Percentiles rank a stretch among this genome's conserved stretches.
These are phyloP conservation scores for Sphecodes monilicornis DNA, from an alignment of 2,888 invertebrate species.

Conservation along the genomic window DNA sequence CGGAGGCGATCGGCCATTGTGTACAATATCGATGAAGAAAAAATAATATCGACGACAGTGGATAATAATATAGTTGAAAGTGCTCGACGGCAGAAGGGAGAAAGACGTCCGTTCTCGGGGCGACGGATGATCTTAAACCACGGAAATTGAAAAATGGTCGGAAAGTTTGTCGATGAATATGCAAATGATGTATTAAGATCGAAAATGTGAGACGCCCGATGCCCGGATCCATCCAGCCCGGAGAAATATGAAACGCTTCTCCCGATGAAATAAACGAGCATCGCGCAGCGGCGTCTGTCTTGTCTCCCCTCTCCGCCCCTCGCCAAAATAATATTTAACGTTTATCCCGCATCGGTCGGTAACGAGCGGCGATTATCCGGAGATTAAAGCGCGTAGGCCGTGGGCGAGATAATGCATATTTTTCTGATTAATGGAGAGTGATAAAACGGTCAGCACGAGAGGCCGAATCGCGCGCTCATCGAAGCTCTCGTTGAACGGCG, in stretches of 20 bases:
- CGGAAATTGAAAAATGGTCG: conserved; percentile 75
- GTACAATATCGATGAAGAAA: conserved; percentile 8
- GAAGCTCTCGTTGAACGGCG: conserved; percentile 25
- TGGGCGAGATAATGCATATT: neutral
- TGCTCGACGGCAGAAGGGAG: conserved; percentile 36
- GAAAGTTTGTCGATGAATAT: conserved; percentile 75
- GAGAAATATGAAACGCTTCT: conserved; percentile 51
- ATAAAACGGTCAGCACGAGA: neutral
- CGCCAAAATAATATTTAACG: neutral
- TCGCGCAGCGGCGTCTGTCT: neutral
- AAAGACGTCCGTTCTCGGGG: conserved; percentile 50
- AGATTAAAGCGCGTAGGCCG: neutral
- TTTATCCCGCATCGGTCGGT: neutral
- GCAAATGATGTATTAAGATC: conserved; percentile 70
- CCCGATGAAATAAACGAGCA: conserved; percentile 26
- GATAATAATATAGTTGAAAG: conserved; percentile 35
- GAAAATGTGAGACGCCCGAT: conserved; percentile 50
- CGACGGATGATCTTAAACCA: conserved; percentile 58
- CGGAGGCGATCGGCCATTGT: neutral
- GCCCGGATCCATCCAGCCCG: conserved; percentile 24
- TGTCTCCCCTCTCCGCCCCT: neutral
- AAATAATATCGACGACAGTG: conserved; percentile 34
- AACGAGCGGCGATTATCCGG: neutral
- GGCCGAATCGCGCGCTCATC: neutral
- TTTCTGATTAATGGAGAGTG: neutral